Evolutionary conservation across 2,888 invertebrate species (phyloP).

Genomic region (Meandrusa payeni): DNA sequence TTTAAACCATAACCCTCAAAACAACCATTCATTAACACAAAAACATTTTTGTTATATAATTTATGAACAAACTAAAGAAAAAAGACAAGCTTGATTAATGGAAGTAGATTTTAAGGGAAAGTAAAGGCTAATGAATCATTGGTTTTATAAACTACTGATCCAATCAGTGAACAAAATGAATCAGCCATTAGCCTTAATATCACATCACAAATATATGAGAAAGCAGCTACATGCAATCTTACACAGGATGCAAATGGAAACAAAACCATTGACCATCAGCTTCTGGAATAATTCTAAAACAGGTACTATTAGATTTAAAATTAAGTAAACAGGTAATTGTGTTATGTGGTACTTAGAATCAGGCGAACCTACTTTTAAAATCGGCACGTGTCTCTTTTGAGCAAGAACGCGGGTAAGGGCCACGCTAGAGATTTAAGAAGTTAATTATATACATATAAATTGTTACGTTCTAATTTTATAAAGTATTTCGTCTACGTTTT

Average conservation of each 20-base stretch:
- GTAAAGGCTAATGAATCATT: not conserved
- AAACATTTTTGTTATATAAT: too few species aligned
- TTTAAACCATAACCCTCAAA: too few species aligned
- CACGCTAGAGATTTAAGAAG: not conserved
- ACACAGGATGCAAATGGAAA: too few species aligned
- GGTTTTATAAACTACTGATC: not conserved
- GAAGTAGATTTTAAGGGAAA: not conserved
- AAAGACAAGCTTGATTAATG: too few species aligned
- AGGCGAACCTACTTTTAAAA: not conserved
- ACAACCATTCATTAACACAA: too few species aligned
- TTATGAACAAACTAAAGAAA: too few species aligned
- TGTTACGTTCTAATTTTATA: constrained; percentile 7
- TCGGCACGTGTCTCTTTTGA: constrained; percentile 6
- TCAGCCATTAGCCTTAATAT: too few species aligned
- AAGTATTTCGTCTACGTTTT: not conserved
- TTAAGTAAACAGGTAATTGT: not conserved
- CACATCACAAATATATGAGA: too few species aligned
- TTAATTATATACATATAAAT: not conserved
- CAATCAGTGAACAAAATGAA: not conserved
- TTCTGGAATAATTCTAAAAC: constrained; percentile 1
- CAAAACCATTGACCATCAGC: too few species aligned
- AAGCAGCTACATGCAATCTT: too few species aligned
- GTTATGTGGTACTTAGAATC: not conserved
- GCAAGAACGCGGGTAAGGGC: not conserved
- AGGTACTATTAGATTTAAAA: not conserved